A percentile compares a stretch with the other conserved stretches of the same genome.
Conservation (phyloP, 2,888 invertebrate species). For the Marronus borbonicus region DNA sequence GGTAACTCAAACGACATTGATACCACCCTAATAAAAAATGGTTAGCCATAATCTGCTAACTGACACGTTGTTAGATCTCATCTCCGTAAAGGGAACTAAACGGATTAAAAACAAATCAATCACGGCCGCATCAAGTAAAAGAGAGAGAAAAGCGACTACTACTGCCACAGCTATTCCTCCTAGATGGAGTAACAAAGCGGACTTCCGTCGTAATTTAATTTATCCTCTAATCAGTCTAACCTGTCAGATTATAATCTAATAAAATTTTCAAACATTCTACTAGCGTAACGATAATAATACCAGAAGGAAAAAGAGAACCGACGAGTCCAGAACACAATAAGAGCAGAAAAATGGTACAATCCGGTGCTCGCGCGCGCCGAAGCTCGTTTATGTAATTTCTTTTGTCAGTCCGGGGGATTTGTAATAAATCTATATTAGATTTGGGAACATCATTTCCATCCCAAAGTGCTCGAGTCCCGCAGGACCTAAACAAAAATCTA, state of each 20-base stretch:
- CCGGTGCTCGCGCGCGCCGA: not conserved
- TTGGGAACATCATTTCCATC: constrained; percentile 44
- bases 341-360: not conserved
- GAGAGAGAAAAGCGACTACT: not conserved
- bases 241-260: constrained; percentile 34
- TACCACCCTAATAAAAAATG: too few species aligned
- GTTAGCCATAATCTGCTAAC: not conserved
- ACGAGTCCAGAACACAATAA: not conserved
- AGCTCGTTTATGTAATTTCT: constrained; percentile 41
- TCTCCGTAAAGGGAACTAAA: not conserved
- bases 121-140: constrained; percentile 14
- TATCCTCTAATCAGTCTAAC: constrained; percentile 36
- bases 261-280: constrained; percentile 9
- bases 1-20: too few species aligned
- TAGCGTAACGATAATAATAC: constrained; percentile 21
- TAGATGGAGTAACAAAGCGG: constrained; percentile 6
- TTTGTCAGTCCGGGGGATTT: constrained; percentile 33
- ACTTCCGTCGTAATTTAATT: constrained; percentile 13
- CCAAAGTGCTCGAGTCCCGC: constrained; percentile 25
- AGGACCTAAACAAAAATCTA: constrained; percentile 38
- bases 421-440: constrained; percentile 47
- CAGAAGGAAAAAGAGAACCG: not conserved
- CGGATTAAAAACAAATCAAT: constrained; percentile 29
- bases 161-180: not conserved
- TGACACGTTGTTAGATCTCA: not conserved